Evolutionary conservation across 2,888 invertebrate genomes (phyloP), one percentile per base, ranked within the genome.

Genomic region (Plagodis dolabraria): DNA sequence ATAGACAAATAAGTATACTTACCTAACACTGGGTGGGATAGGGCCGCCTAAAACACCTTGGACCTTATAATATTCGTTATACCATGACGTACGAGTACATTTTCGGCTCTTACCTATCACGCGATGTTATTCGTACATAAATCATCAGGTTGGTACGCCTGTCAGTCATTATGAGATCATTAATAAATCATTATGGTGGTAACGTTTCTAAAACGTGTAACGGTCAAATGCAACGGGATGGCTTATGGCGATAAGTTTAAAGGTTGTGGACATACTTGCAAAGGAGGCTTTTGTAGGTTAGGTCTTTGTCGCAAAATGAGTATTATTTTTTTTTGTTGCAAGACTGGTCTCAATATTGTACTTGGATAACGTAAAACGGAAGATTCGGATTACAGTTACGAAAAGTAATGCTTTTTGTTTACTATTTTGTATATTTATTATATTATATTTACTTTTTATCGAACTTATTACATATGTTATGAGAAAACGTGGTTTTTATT

Each of bases 151-250:
- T 65, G 66, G 71, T 76, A 79, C 75, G 79, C 77, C 79, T 83
- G 87, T 86, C 89, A 83, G 84, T 89, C 86, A 87, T 89, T 89
- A 89, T 8, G 47, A 77, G 75, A 82, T 87, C 91, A 91, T 92
- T 92, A 91, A 87, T 90, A 86, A 90, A 89, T 86, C 90, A 90
- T 92, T 91, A 91, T 72, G 74, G 67, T 69, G 68, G 63, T 67
- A 35, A 50, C 53, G 38, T 52, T 53, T 61, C 38, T 47, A 46
- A 51, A 61, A 53, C 53, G 34, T 42, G 49, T 46, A 52, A 57
- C 40, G 43, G 47, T 48, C 52, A 50, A 57, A 51, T 60, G 62
- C 61, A 65, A 47, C 43, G 51, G 47, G 55, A 50, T 50, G 33
- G 49, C 42, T 10, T 12, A 43, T 43, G 43, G 43, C 12, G 49